Percentiles rank a stretch among this genome's conserved stretches.
phyloP scores from a whole-genome alignment of 2,797 vertebrate species.

The Mareca strepera region DNA sequence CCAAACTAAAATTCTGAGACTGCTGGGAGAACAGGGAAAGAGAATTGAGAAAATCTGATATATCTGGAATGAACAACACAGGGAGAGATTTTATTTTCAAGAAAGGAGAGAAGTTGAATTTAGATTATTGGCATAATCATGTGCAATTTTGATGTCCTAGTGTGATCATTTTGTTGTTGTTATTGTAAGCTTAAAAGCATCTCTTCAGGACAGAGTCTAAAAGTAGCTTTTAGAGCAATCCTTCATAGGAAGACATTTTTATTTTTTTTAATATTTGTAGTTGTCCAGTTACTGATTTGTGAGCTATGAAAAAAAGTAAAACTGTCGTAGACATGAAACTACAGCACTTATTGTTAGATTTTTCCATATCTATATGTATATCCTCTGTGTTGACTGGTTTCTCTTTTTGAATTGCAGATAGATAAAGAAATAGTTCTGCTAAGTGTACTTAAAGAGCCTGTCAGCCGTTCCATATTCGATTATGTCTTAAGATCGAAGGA shows the following conservation, averaged over 20 bases:
- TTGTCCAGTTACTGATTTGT: neutral
- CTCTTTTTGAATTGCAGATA: constrained; percentile 81
- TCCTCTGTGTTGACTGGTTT: neutral
- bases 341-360: neutral
- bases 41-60: neutral
- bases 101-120: neutral
- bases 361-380: neutral
- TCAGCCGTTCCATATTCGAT: constrained; percentile 97
- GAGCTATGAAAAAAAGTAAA: neutral
- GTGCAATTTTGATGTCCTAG: neutral
- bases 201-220: neutral
- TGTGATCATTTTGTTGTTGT: neutral
- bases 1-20: neutral
- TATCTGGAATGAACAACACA: no score
- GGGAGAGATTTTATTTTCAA: neutral
- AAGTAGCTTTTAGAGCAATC: neutral
- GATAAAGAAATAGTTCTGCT: constrained; percentile 96
- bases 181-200: neutral
- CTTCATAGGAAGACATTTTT: neutral
- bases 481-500: constrained; percentile 96
- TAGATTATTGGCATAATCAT: neutral
- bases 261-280: neutral
- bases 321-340: neutral
- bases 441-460: constrained; percentile 94
- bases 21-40: neutral